Percentiles rank a stretch among this genome's conserved stretches.
Conservation (phyloP, 2,113 vertebrate species). For the Galeopterus variegatus region DNA sequence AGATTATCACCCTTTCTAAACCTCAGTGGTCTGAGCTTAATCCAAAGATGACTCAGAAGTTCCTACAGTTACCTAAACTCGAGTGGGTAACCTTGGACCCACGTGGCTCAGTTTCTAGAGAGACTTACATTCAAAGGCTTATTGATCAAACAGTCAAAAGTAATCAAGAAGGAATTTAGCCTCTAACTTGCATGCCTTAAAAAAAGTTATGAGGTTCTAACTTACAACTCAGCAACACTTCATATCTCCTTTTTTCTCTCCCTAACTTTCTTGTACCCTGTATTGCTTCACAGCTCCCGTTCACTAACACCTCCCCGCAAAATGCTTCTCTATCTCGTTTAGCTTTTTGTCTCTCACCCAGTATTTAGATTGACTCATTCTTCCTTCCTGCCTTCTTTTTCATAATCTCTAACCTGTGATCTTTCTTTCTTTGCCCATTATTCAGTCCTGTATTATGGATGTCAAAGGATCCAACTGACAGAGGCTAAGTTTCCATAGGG, state of each 20-base stretch:
- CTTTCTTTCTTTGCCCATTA: neutral
- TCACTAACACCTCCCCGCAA: neutral
- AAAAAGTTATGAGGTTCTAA: neutral
- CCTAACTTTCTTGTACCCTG: rapidly evolving
- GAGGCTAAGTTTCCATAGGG: neutral
- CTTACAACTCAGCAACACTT: neutral
- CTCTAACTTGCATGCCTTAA: neutral
- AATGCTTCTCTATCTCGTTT: neutral
- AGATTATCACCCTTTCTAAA: neutral
- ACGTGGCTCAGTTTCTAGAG: neutral
- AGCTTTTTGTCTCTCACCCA: neutral
- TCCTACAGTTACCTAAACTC: neutral
- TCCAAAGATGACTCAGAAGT: neutral
- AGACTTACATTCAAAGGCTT: neutral
- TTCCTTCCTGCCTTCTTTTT: neutral
- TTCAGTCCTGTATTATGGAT: neutral
- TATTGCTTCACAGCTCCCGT: no score
- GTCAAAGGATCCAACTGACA: neutral
- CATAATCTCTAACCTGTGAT: neutral
- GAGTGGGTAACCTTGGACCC: neutral
- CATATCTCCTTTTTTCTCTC: neutral
- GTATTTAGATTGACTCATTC: neutral
- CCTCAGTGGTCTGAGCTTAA: neutral
- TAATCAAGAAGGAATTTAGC: slow-evolving; percentile 18
- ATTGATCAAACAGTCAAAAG: neutral